Percentiles rank a stretch among this genome's conserved stretches.
These are phyloP conservation scores for Ictalurus punctatus DNA, from an alignment of 2,113 vertebrate genomes.

Conservation along the genomic window DNA sequence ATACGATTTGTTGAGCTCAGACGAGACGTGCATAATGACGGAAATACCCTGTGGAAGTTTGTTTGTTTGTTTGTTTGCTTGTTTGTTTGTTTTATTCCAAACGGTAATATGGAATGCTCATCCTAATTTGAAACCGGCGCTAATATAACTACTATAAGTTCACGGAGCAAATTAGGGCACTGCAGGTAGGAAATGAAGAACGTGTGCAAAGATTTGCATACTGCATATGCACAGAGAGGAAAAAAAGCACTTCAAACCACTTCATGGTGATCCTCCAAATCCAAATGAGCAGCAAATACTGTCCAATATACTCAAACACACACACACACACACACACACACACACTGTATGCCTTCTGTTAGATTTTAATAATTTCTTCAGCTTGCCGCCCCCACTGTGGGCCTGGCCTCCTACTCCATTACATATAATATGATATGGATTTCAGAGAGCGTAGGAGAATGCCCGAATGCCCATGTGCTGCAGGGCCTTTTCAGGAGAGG, in stretches of 20 bases:
- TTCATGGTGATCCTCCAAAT: constrained; percentile 16
- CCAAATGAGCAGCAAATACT: constrained; percentile 38
- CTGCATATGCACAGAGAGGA: not conserved
- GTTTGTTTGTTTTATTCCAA: too few species aligned
- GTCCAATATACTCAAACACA: constrained; percentile 3
- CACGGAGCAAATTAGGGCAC: constrained; percentile 25
- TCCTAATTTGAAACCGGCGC: not conserved
- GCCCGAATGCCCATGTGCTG: constrained; percentile 41
- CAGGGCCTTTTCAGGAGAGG: constrained; percentile 47
- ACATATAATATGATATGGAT: constrained; percentile 57
- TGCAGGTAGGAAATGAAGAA: constrained; percentile 27
- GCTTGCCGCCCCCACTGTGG: constrained; percentile 37
- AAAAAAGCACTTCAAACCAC: constrained; percentile 27
- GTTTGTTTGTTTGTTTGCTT: too few species aligned
- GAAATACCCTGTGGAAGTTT: not conserved
- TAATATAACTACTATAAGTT: constrained; percentile 32
- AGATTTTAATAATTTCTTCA: constrained; percentile 53
- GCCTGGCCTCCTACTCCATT: constrained; percentile 52
- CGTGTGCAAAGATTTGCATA: constrained; percentile 27
- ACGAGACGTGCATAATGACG: not conserved
- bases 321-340: not conserved
- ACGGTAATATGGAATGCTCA: not conserved
- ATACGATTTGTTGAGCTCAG: not conserved
- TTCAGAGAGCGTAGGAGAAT: constrained; percentile 51
- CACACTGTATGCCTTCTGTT: constrained; percentile 37